These are phyloP conservation scores for Notothenia coriiceps DNA, from an alignment of 2,113 vertebrate genomes.

Conservation along the genomic window DNA sequence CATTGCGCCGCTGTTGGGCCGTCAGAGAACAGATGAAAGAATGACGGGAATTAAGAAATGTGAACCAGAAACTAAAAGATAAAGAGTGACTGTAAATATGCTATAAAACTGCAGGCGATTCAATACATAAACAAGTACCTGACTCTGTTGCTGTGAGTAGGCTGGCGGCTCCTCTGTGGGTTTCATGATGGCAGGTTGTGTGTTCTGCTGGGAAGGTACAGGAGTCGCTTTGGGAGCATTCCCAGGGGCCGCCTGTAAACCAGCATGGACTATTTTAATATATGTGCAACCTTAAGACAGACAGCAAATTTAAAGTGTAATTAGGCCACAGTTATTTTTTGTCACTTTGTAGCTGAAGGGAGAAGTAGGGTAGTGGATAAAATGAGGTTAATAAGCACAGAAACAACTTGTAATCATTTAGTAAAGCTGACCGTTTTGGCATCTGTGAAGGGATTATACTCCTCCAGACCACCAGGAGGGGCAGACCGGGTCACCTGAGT, in stretches of 20 bases:
- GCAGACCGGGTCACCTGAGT: conserved; percentile 95
- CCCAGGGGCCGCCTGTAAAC: conserved; percentile 88
- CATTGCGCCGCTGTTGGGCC: conserved; percentile 48
- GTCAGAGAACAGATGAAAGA: conserved; percentile 43
- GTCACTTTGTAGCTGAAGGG: conserved; percentile 43
- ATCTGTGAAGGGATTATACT: conserved; percentile 99
- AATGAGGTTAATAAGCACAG: conserved; percentile 57
- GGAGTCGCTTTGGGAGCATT: conserved; percentile 89
- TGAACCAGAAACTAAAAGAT: conserved; percentile 39
- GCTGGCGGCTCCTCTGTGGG: conserved; percentile 96
- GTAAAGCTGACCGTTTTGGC: conserved; percentile 90
- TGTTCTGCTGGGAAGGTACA: conserved; percentile 87
- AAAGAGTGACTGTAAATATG: not conserved
- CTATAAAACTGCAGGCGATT: conserved; percentile 2
- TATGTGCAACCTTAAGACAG: conserved; percentile 21
- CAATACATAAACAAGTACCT: conserved; percentile 67
- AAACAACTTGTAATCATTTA: conserved; percentile 25
- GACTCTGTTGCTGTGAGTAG: conserved; percentile 89
- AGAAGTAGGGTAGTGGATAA: conserved; percentile 20
- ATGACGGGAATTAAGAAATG: conserved; percentile 40
- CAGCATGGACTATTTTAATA: conserved; percentile 35
- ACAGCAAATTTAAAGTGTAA: conserved; percentile 38
- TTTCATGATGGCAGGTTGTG: conserved; percentile 99
- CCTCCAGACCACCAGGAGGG: conserved; percentile 93
- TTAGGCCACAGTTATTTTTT: conserved; percentile 56